Conservation (phyloP, 2,113 vertebrate species). For the Pelecanoides urinatrix region DNA sequence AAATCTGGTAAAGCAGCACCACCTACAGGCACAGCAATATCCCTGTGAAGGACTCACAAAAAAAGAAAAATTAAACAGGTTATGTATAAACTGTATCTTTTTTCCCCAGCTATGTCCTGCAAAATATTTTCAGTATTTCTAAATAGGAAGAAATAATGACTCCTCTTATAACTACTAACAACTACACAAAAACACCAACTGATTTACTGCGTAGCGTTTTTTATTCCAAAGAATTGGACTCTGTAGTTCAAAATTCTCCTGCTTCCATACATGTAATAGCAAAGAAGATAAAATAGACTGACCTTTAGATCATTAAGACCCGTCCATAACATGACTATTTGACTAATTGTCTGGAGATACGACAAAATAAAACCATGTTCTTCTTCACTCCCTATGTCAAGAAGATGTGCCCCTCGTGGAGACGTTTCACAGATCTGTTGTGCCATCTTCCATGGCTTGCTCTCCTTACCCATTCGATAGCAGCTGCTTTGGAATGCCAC, state of each 20-base stretch:
- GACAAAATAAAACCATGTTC: conserved; percentile 76
- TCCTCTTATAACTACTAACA: neutral
- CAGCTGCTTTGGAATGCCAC: conserved; percentile 78
- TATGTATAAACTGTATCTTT: accelerated
- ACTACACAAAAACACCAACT: neutral
- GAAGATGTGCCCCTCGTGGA: conserved; percentile 73
- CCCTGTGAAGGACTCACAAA: neutral
- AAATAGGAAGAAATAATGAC: neutral
- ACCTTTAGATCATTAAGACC: conserved; percentile 84
- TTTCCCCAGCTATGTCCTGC: neutral
- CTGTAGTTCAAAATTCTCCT: neutral
- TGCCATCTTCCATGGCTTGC: conserved; percentile 75
- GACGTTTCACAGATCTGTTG: conserved; percentile 62
- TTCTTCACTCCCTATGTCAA: conserved; percentile 74
- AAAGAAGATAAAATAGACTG: neutral
- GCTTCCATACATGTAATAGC: neutral
- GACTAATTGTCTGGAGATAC: conserved; percentile 70
- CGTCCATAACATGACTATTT: conserved; percentile 82
- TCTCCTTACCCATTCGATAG: conserved; percentile 70
- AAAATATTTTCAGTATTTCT: neutral
- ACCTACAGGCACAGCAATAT: neutral
- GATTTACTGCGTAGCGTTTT: neutral
- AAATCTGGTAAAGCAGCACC: neutral
- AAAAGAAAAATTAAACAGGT: neutral
- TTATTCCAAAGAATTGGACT: neutral